Percentiles rank a stretch among this genome's conserved stretches.
These are phyloP conservation scores for Barnardius zonarius DNA, from an alignment of 2,113 vertebrate species.

Conservation along the genomic window DNA sequence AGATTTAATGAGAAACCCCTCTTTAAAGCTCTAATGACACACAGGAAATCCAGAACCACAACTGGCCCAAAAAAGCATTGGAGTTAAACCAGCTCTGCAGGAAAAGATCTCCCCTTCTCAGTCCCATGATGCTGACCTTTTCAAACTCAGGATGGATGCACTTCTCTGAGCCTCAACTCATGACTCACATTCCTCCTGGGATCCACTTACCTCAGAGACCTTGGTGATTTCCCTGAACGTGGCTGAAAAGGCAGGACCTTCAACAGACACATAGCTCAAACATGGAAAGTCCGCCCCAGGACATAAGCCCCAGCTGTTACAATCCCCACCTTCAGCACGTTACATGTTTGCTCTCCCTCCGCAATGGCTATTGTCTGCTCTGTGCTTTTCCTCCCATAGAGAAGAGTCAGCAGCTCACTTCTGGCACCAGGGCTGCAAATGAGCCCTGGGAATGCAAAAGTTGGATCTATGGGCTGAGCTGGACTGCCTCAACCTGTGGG, in stretches of 20 bases:
- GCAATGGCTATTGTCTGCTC: accelerated
- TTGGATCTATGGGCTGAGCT: accelerated
- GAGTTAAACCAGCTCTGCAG: not conserved
- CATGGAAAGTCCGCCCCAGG: accelerated
- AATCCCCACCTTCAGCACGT: accelerated
- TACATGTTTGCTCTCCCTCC: not conserved
- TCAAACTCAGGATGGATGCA: not conserved
- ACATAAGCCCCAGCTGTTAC: not conserved
- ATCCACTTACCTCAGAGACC: constrained; percentile 40
- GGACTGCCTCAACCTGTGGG: not conserved
- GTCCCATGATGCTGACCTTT: not conserved
- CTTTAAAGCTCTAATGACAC: not conserved
- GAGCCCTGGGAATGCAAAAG: not conserved
- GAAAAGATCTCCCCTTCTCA: not conserved
- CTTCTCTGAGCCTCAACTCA: not conserved
- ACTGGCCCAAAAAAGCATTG: not conserved
- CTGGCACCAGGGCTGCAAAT: not conserved
- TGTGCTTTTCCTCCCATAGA: accelerated
- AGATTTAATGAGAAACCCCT: not conserved
- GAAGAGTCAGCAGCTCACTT: not conserved
- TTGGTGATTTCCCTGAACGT: not conserved
- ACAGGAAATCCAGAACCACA: not conserved
- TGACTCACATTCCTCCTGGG: not conserved
- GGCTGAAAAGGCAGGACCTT: not conserved
- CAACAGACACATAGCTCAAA: not conserved